Conservation (phyloP, 2,113 vertebrate species). For the Psittacula cyanocephala region DNA sequence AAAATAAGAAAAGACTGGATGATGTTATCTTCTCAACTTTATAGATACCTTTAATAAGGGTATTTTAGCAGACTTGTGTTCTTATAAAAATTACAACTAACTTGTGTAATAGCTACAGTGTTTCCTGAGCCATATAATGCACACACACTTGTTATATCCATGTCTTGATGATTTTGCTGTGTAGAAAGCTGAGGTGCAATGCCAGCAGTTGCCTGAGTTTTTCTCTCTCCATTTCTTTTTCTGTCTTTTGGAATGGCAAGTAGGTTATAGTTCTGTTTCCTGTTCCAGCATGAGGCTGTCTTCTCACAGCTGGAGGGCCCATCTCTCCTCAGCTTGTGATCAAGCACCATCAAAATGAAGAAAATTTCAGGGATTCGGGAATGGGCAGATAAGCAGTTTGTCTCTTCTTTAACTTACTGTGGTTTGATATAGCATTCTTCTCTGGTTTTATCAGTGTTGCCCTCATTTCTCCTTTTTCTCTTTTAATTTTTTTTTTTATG, state of each 20-base stretch:
- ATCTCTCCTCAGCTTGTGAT: slow-evolving; percentile 15
- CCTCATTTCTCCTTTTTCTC: background rate
- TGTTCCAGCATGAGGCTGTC: background rate
- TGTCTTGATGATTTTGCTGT: background rate
- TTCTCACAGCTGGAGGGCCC: background rate
- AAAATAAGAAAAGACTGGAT: background rate
- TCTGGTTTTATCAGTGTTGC: background rate
- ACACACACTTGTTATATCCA: background rate
- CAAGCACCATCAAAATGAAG: background rate
- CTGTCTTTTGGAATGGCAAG: background rate
- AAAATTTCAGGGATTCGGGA: background rate
- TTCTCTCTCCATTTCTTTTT: background rate
- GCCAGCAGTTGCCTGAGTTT: background rate
- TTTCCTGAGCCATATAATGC: background rate
- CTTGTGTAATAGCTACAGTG: background rate
- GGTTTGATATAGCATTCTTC: background rate
- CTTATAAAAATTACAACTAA: background rate
- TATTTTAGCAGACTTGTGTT: background rate
- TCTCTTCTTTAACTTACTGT: background rate
- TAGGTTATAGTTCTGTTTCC: background rate
- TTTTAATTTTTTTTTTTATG: background rate
- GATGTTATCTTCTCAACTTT: background rate
- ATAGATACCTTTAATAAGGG: background rate
- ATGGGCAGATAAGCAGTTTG: background rate
- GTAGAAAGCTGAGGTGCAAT: background rate